These are phyloP conservation scores for Rousettus leschenaultii DNA, from an alignment of 2,113 vertebrate species.

Conservation along the genomic window DNA sequence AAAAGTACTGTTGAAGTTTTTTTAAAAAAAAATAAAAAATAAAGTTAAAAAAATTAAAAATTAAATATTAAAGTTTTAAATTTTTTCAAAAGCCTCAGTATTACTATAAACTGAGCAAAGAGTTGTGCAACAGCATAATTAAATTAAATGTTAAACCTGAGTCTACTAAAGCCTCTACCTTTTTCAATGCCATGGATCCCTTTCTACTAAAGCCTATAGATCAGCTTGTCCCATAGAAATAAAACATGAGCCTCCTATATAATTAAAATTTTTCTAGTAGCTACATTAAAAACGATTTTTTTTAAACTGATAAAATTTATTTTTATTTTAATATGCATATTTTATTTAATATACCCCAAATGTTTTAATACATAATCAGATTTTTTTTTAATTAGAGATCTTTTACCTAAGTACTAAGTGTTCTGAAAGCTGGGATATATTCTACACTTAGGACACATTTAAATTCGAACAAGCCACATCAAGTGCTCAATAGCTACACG, in stretches of 20 bases:
- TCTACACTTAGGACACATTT: not conserved
- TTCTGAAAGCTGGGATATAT: not conserved
- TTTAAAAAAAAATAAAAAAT: no score
- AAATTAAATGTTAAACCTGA: not conserved
- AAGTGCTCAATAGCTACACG: not conserved
- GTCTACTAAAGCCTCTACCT: not conserved
- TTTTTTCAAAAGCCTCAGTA: not conserved
- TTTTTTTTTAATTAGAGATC: not conserved
- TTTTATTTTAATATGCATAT: not conserved
- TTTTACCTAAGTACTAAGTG: not conserved
- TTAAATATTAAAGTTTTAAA: not conserved
- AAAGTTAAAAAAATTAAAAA: not conserved
- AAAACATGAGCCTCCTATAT: not conserved
- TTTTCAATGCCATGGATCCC: not conserved
- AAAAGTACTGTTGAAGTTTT: not conserved
- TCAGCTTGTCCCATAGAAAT: not conserved
- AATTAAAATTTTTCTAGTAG: not conserved
- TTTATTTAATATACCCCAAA: slow-evolving; percentile 4
- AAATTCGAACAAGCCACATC: not conserved
- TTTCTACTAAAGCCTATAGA: not conserved
- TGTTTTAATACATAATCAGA: not conserved
- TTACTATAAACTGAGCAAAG: not conserved
- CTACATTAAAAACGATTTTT: not conserved
- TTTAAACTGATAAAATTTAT: not conserved
- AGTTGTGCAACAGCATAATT: not conserved